phyloP scores from a whole-genome alignment of 2,113 vertebrate genomes.

The Percopsis transmontana region DNA sequence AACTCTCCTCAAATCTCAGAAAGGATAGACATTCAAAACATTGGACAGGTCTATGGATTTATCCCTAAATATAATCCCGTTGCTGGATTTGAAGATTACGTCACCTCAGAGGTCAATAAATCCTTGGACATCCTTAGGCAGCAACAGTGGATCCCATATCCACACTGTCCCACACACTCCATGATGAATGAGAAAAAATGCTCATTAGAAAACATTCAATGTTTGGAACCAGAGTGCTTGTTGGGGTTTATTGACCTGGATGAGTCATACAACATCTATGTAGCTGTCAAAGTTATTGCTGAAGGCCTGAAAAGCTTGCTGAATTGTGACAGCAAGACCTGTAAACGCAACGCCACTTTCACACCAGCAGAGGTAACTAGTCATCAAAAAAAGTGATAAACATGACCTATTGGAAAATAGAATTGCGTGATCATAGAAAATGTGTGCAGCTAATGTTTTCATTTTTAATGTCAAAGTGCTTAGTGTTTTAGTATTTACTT shows the following conservation, averaged over 20 bases:
- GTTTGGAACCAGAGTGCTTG: constrained; percentile 30
- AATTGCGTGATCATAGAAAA: background rate
- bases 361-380: constrained; percentile 53
- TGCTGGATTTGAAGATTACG: constrained; percentile 55
- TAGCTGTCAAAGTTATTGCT: constrained; percentile 60
- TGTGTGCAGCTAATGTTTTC: no score
- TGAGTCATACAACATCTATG: constrained; percentile 48
- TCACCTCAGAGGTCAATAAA: constrained; percentile 25
- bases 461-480: no score
- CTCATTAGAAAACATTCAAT: background rate
- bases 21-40: constrained; percentile 16
- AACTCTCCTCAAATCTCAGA: background rate
- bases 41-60: constrained; percentile 57
- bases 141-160: background rate
- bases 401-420: background rate
- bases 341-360: constrained; percentile 21
- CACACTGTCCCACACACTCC: constrained; percentile 7
- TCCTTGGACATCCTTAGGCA: background rate
- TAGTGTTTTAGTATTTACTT: no score
- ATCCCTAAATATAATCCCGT: constrained; percentile 40
- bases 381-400: background rate
- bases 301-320: constrained; percentile 50
- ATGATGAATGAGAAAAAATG: background rate
- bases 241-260: constrained; percentile 27
- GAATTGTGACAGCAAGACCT: constrained; percentile 35